Evolutionary conservation across 2,888 invertebrate species (phyloP), one percentile per base, ranked within the genome.

Genomic region (Nymphalis urticae): DNA sequence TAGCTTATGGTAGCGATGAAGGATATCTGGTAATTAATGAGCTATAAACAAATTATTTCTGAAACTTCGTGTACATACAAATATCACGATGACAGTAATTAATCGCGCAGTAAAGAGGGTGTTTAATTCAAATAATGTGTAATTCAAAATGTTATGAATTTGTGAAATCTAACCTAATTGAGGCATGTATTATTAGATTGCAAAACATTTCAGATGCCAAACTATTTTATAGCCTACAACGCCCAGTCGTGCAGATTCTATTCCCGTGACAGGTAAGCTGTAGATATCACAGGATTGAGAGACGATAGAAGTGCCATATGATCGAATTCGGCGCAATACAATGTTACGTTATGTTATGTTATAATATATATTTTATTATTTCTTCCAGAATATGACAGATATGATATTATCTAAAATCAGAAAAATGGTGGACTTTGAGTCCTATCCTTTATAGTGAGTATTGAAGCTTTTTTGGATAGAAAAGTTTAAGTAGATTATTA

Each of bases 171-270:
- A 65, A 62, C 27, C 42, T 70, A 67, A 70, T 70, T 64, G 56
- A 56, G 66, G 66, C 63, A 60, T 64, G 64, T 63, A 54, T 61
- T 62, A 62, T 60, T 36, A 59, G 32, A 54, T 70, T 56, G 50
- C 65, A 60, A 47, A 66, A 71, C 27, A 36, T 64, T 70, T 56
- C 62, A 68, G 68, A 72, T 66, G 68, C 67, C 61, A 68, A 66
- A 68, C 66, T 65, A 62, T 71, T 70, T 71, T 68, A 74, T 69
- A 67, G 60, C 69, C 51, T 48, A 71, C 56, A 68, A 71, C 68
- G 67, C 73, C 69, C 68, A 70, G 68, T 64, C 67, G 60, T 73
- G 67, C 62, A 62, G 71, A 71, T 70, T 70, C 70, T 64, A 64
- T 63, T 67, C 62, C 61, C 36, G 66, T 65, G 68, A 64, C 63